A percentile compares a stretch with the other conserved stretches of the same genome.
phyloP scores from a whole-genome alignment of 2,888 invertebrate genomes.

The Acrocera orbiculus region DNA sequence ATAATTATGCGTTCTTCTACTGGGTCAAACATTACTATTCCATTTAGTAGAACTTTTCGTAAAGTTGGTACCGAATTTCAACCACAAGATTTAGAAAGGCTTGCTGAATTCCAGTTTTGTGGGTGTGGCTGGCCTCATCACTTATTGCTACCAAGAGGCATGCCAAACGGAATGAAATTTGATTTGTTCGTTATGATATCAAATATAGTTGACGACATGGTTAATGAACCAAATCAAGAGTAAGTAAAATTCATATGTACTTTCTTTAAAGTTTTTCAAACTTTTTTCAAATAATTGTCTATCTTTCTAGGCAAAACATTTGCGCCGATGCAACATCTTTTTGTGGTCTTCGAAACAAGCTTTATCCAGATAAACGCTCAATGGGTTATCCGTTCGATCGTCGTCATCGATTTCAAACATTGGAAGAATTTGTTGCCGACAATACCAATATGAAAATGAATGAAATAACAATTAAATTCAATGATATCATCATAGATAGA shows the following conservation, averaged over 20 bases:
- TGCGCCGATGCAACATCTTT: slow-evolving; percentile 50
- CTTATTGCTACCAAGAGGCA: slow-evolving; percentile 59
- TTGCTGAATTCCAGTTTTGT: slow-evolving; percentile 55
- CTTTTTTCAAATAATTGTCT: no score
- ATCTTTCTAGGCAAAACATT: slow-evolving; percentile 14
- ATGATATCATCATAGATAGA: slow-evolving; percentile 22
- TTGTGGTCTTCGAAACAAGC: slow-evolving; percentile 48
- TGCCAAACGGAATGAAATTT: slow-evolving; percentile 41
- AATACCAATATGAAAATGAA: slow-evolving; percentile 48
- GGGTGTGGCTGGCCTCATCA: slow-evolving; percentile 82
- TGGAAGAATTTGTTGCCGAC: slow-evolving; percentile 45
- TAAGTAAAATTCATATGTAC: slow-evolving; percentile 3
- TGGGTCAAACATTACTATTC: slow-evolving; percentile 64
- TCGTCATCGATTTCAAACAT: slow-evolving; percentile 27
- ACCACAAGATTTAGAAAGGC: slow-evolving; percentile 25
- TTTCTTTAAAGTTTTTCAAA: no score
- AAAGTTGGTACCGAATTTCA: slow-evolving; percentile 42
- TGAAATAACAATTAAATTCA: slow-evolving; percentile 43
- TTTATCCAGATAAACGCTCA: slow-evolving; percentile 45
- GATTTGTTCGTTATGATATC: slow-evolving; percentile 65
- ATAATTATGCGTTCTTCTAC: slow-evolving; percentile 45
- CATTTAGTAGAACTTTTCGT: slow-evolving; percentile 65
- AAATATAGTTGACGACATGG: slow-evolving; percentile 44
- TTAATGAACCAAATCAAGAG: slow-evolving; percentile 17
- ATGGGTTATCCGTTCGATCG: slow-evolving; percentile 48